These are phyloP conservation scores for Plemyria rubiginata DNA, from an alignment of 2,888 invertebrate species.

Conservation along the genomic window DNA sequence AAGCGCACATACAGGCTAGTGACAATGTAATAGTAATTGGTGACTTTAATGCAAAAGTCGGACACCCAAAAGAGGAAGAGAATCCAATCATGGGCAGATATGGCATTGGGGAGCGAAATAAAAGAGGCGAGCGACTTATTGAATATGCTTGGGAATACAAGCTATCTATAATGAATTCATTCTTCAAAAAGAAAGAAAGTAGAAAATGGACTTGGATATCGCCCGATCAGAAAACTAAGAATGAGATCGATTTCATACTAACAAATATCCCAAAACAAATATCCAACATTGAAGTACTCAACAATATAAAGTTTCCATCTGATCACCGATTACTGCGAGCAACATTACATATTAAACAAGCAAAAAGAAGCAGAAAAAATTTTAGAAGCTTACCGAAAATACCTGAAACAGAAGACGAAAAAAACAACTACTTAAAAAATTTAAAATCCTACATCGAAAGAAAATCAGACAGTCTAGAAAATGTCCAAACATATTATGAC, in stretches of 20 bases:
- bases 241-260: slow-evolving; percentile 28
- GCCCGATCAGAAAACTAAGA: slow-evolving; percentile 24
- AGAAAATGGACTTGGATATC: slow-evolving; percentile 32
- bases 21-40: slow-evolving; percentile 7
- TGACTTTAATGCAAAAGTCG: slow-evolving; percentile 14
- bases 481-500: no score
- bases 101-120: slow-evolving; percentile 22
- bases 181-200: slow-evolving; percentile 19
- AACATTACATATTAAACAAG: neutral
- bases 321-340: slow-evolving; percentile 3
- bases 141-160: slow-evolving; percentile 28
- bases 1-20: neutral
- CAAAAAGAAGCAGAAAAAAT: neutral
- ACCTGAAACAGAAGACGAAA: neutral
- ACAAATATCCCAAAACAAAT: neutral
- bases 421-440: no score
- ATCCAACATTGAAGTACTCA: neutral
- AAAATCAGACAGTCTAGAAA: no score
- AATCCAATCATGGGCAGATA: slow-evolving; percentile 5
- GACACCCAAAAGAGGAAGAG: slow-evolving; percentile 8
- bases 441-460: no score
- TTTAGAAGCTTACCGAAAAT: neutral
- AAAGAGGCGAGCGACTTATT: slow-evolving; percentile 23
- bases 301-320: neutral
- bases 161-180: slow-evolving; percentile 26